A percentile compares a stretch with the other conserved stretches of the same genome.
Conservation (phyloP, 2,888 invertebrate genomes). For the Rhaphigaster nebulosa region DNA sequence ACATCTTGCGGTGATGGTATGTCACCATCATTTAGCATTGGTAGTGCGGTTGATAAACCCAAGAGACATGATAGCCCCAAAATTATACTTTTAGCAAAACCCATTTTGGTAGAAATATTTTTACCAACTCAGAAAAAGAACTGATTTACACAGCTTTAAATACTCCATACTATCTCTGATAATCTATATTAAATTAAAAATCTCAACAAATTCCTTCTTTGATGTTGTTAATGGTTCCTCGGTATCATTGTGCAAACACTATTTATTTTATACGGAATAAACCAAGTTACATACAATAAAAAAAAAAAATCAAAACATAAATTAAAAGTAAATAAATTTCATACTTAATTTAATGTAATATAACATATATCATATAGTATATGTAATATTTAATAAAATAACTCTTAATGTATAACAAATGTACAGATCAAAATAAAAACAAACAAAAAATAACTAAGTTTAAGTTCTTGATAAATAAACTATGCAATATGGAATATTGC, state of each 20-base stretch:
- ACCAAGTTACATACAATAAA: no score
- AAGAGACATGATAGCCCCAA: neutral
- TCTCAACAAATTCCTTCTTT: neutral
- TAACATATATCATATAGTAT: no score
- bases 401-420: no score
- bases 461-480: no score
- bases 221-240: neutral
- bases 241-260: neutral
- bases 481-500: no score
- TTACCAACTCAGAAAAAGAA: neutral
- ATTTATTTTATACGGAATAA: no score
- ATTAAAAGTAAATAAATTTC: no score
- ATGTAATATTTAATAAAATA: no score
- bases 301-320: no score
- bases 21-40: neutral
- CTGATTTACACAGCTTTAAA: neutral
- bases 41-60: neutral
- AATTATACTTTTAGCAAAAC: neutral
- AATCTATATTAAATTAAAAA: neutral
- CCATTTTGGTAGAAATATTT: neutral
- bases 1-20: slow-evolving; percentile 74
- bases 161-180: neutral
- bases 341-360: no score
- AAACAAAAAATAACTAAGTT: no score
- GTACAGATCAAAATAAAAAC: no score